Evolutionary conservation across 2,797 vertebrate genomes (phyloP).

Genomic region (Phoeniculus purpureus): DNA sequence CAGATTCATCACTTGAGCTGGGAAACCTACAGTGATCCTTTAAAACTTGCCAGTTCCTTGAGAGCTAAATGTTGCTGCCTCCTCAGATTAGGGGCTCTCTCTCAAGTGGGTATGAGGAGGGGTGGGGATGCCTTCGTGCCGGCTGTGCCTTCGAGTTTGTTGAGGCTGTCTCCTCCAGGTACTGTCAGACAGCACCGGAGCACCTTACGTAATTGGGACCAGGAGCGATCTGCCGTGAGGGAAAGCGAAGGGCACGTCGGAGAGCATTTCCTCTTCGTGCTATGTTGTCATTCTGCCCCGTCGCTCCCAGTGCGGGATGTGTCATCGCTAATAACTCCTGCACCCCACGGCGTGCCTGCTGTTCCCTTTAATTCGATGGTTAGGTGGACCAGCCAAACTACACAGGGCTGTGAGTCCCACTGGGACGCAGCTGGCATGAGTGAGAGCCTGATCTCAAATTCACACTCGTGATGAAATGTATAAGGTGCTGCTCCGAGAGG

Average conservation of each 20-base stretch:
- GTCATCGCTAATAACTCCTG: slow-evolving; percentile 40
- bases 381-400: background rate
- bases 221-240: background rate
- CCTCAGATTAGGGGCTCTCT: background rate
- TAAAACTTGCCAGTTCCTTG: slow-evolving; percentile 31
- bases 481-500: background rate
- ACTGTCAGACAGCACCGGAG: background rate
- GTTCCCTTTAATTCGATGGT: slow-evolving; percentile 20
- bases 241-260: slow-evolving; percentile 17
- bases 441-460: background rate
- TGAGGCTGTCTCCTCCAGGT: background rate
- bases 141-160: too few relatives aligned
- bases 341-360: background rate
- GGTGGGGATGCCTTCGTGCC: background rate
- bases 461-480: background rate
- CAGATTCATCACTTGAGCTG: slow-evolving; percentile 46
- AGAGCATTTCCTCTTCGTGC: slow-evolving; percentile 27
- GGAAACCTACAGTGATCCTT: slow-evolving; percentile 6
- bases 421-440: background rate
- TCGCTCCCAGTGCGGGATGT: background rate
- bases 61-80: background rate
- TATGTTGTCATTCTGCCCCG: background rate
- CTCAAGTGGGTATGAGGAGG: background rate
- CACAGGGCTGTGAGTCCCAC: background rate
- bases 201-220: background rate